Base-by-base conservation (phyloP, 2,113 vertebrate genomes). In the Panthera tigris region DNA sequence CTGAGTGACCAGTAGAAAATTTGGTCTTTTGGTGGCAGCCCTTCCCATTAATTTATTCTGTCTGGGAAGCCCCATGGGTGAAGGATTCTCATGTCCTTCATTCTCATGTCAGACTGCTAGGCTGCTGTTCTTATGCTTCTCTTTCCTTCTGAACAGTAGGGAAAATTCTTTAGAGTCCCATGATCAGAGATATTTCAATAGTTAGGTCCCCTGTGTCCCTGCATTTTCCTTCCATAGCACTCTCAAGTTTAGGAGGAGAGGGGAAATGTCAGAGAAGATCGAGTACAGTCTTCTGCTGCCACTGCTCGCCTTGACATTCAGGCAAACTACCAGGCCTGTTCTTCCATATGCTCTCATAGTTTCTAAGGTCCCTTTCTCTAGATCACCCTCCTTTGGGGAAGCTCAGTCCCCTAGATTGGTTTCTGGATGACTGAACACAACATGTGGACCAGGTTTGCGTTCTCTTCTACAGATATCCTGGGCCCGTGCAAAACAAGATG, bases 341-440 rank as follows among this genome's bases (percentile, higher is more conserved):
- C 15, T 76, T 71, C 31, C 13, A 14, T 18, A 50, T 29, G n/a
- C 79, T 63, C 39, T 83, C 52, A 52, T 5, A 21, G 39, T 3
- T 16, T 81, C 52, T 27, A 50, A 94, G 27, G 41, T 81, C 39
- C 2, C 61, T 81, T 74, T 69, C 23, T 33, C 80, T 16, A 69
- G 57, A 25, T 27, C 57, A 68, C 13, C 33, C 14, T 88, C 15
- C 50, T 76, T 84, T 45, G 68, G 29, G 50, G 16, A 14, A 74
- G 61, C 21, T 12, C 12, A 2, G 0, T 36, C 16, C 2, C 27
- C 11, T 27, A 36, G 3, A n/a, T 0, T 31, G 13, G 1, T 69
- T 61, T 94, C 57, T 65, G 27, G 71, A 33, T 71, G 16, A 21
- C 41, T 92, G 73, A 57, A 66, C 18, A 82, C 18, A 89, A 7